Evolutionary conservation across 2,797 vertebrate genomes (phyloP).

Genomic region (Danio kyathit): DNA sequence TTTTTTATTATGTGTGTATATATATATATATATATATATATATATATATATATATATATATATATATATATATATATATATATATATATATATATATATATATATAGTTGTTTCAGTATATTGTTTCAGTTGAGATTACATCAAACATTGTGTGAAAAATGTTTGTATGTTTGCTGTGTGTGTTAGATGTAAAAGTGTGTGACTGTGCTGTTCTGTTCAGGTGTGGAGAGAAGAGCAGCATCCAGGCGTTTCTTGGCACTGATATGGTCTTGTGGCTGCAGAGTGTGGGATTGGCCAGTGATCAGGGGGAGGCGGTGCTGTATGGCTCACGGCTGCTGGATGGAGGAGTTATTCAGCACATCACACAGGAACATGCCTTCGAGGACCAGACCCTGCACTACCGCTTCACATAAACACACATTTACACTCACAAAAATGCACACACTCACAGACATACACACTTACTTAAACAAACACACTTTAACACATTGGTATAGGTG

Average conservation of each 20-base stretch:
- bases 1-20: too few species aligned
- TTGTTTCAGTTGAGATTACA: too few species aligned
- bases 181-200: constrained; percentile 59
- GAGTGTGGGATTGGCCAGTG: constrained; percentile 89
- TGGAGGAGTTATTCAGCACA: constrained; percentile 89
- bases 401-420: constrained; percentile 74
- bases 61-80: too few species aligned
- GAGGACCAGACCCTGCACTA: constrained; percentile 89
- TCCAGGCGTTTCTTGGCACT: constrained; percentile 90
- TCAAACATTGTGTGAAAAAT: not conserved
- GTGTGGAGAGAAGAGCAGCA: constrained; percentile 86
- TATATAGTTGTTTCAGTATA: too few species aligned
- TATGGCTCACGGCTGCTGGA: constrained; percentile 88
- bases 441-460: constrained; percentile 54
- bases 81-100: too few species aligned
- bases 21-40: too few species aligned
- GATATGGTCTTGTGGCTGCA: constrained; percentile 95
- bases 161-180: constrained; percentile 32
- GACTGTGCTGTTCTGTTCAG: constrained; percentile 88
- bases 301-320: constrained; percentile 87
- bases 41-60: too few species aligned
- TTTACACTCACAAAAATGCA: too few species aligned
- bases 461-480: too few species aligned
- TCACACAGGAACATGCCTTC: constrained; percentile 86
- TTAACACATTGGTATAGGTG: too few species aligned